Evolutionary conservation across 64 coral and sea anemone genomes (phyloP).

Genomic region (Hydrozoanthus tunicans): DNA sequence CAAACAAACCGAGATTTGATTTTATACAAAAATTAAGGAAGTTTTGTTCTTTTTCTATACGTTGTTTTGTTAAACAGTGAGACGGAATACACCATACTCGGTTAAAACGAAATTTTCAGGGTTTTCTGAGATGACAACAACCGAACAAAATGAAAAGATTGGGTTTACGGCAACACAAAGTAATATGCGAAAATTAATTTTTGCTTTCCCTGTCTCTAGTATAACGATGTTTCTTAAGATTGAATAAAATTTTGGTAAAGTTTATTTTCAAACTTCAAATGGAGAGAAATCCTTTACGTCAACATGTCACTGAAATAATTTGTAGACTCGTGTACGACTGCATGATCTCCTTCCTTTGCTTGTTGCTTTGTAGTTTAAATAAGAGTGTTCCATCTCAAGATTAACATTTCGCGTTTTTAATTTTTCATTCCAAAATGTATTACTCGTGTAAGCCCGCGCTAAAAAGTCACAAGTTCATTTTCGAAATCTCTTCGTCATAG

Average conservation of each 20-base stretch:
- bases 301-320: not conserved
- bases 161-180: too few species aligned
- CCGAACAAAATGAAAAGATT: too few species aligned
- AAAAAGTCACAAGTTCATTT: too few species aligned
- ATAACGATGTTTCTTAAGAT: not conserved
- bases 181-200: not conserved
- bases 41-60: too few species aligned
- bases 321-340: not conserved
- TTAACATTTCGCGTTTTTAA: too few species aligned
- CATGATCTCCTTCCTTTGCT: too few species aligned
- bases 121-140: too few species aligned
- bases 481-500: not conserved
- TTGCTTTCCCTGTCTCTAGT: not conserved
- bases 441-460: too few species aligned
- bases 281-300: not conserved
- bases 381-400: too few species aligned
- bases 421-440: too few species aligned
- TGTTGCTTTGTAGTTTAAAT: too few species aligned
- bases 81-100: not conserved
- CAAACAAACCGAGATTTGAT: not conserved
- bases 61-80: not conserved
- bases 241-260: not conserved
- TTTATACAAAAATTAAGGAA: not conserved
- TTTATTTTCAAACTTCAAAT: not conserved
- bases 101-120: too few species aligned